Evolutionary conservation across 2,797 vertebrate genomes (phyloP).

Genomic region (Falco berigora): DNA sequence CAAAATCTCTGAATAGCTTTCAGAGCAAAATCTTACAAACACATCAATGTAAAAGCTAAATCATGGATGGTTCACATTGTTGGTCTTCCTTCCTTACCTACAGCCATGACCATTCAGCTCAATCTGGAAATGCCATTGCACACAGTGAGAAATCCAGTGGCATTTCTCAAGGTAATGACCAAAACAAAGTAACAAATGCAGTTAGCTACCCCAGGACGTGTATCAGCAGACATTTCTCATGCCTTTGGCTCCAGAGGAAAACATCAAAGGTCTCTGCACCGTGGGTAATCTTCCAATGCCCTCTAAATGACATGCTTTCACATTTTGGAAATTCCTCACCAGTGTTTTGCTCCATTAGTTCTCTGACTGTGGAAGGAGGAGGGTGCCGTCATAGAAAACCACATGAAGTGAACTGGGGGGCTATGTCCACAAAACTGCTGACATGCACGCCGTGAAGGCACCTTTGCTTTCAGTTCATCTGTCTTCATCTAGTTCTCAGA

Average conservation of each 20-base stretch:
- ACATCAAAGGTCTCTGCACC: background rate
- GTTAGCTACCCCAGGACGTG: background rate
- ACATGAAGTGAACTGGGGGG: background rate
- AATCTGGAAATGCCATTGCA: background rate
- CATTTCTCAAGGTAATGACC: background rate
- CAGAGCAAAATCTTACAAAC: background rate
- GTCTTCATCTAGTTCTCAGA: background rate
- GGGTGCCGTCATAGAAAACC: background rate
- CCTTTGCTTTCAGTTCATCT: background rate
- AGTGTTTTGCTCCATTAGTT: background rate
- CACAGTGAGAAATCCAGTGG: background rate
- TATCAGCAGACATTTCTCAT: background rate
- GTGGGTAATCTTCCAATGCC: background rate
- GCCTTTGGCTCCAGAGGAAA: background rate
- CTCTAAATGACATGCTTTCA: background rate
- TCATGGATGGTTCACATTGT: background rate
- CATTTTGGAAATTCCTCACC: background rate
- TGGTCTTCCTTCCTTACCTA: background rate
- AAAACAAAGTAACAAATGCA: background rate
- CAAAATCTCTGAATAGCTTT: background rate
- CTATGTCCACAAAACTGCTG: background rate
- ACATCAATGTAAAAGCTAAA: background rate
- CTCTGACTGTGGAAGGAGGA: background rate
- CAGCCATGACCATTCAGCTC: background rate
- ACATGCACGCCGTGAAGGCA: background rate